These are phyloP conservation scores for Trichogramma dendrolimi DNA, from an alignment of 2,888 invertebrate genomes.

Conservation along the genomic window DNA sequence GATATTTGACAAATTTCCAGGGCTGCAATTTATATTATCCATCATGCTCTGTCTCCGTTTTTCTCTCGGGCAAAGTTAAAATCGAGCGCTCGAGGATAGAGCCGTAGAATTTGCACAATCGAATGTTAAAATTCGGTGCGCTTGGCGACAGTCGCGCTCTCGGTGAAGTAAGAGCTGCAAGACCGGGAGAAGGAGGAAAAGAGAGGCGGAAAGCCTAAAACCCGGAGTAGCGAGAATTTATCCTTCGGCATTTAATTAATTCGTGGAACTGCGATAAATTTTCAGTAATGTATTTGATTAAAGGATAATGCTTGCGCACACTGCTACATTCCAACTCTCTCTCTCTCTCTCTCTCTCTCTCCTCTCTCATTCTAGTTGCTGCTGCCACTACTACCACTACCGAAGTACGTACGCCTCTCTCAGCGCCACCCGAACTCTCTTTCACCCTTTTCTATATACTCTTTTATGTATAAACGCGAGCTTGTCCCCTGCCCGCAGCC, in stretches of 20 bases:
- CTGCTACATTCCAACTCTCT: constrained; percentile 33
- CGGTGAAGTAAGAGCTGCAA: constrained; percentile 32
- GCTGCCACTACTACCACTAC: too few species aligned
- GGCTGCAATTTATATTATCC: too few species aligned
- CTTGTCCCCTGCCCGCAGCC: constrained; percentile 14
- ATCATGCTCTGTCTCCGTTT: too few species aligned
- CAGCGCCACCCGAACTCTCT: not conserved
- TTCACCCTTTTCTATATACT: not conserved
- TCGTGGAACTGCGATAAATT: constrained; percentile 51
- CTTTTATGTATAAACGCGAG: too few species aligned
- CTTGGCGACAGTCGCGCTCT: not conserved
- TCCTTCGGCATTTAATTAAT: constrained; percentile 53
- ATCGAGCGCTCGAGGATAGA: constrained; percentile 33
- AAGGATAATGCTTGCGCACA: constrained; percentile 47
- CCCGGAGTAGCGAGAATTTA: constrained; percentile 45
- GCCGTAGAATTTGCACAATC: constrained; percentile 46
- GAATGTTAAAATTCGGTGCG: constrained; percentile 47
- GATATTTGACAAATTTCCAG: too few species aligned
- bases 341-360: constrained; percentile 26
- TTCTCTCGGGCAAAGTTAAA: too few species aligned
- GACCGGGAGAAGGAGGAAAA: constrained; percentile 17
- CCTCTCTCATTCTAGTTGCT: not conserved
- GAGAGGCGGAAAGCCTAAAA: constrained; percentile 23
- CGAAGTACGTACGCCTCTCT: too few species aligned
- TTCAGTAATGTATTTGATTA: constrained; percentile 52